Evolutionary conservation across 2,888 invertebrate genomes (phyloP), one percentile per base, ranked within the genome.

Genomic region (Strigamia maritima): DNA sequence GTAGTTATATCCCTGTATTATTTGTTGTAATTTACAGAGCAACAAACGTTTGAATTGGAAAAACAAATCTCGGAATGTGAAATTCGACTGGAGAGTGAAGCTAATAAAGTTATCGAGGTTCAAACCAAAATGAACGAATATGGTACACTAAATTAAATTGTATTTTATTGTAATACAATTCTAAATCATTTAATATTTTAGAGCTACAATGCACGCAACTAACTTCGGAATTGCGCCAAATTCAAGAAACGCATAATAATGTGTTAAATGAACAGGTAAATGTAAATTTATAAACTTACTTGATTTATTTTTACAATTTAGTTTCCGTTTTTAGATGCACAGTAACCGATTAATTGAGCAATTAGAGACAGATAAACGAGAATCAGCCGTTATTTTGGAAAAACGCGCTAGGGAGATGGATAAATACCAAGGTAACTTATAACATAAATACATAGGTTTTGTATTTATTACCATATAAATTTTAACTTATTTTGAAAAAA

Each of bases 381-480:
- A 74, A 16, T 74, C 80, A 14, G n/a, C 60, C 12, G 79, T 54
- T 65, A 65, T 78, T 8, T 75, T 78, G 16, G 78, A 77, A 60
- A 78, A 78, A 60, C 75, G 93, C 78, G 90, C 91, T 84, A 87
- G 89, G 0, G 93, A 94, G 88, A 86, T 93, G 60, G 92, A 93
- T 84, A 89, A 92, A 78, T 86, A 60, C 24, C 8, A 3, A 60
- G 60, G 60, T 60, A n/a, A n/a, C n/a, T n/a, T n/a, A n/a, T n/a
- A n/a, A n/a, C n/a, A n/a, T n/a, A n/a, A n/a, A 78, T 86, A 60
- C 24, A 24, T 2, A 60, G 60, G 60, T 60, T 60, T 60, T 60
- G 19, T 24, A 2, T n/a, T 19, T 60, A 10, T 24, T 60, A 4
- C 8, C 12, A 2, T n/a, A 24, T 24, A 22, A 22, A 60, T n/a